Conservation (phyloP, 2,888 invertebrate genomes). For the Orchesella flavescens region DNA sequence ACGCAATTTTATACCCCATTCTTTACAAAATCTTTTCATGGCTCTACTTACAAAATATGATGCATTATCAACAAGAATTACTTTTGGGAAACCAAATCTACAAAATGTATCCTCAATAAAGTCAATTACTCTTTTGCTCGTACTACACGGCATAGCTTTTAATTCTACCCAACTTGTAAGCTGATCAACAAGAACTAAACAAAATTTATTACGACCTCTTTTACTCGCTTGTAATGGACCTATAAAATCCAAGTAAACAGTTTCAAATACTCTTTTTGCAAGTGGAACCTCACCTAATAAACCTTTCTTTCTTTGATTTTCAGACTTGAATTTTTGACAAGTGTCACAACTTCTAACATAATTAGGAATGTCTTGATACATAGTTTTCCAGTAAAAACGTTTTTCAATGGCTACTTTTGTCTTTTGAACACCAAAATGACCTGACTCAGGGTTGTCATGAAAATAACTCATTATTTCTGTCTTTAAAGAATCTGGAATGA, state of each 20-base stretch:
- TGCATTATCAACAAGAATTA: constrained; percentile 56
- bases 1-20: constrained; percentile 49
- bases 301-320: constrained; percentile 41
- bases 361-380: constrained; percentile 44
- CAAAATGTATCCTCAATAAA: constrained; percentile 65
- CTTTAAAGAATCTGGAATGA: constrained; percentile 45
- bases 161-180: constrained; percentile 66
- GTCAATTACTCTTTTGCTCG: constrained; percentile 41
- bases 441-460: constrained; percentile 48
- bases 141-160: constrained; percentile 51
- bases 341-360: constrained; percentile 50
- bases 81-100: constrained; percentile 57
- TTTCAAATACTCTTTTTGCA: constrained; percentile 33
- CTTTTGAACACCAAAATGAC: constrained; percentile 59
- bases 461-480: constrained; percentile 29
- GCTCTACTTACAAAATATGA: constrained; percentile 56
- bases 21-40: constrained; percentile 35
- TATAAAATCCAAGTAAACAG: constrained; percentile 56
- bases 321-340: constrained; percentile 47
- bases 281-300: constrained; percentile 28
- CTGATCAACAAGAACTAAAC: constrained; percentile 63
- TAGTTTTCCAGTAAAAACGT: constrained; percentile 54
- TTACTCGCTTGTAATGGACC: constrained; percentile 44
- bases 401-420: constrained; percentile 33
- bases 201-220: constrained; percentile 35